Percentiles rank a stretch among this genome's conserved stretches.
Conservation (phyloP, 1,140 invertebrate species). For the Drosophila equinoxialis region DNA sequence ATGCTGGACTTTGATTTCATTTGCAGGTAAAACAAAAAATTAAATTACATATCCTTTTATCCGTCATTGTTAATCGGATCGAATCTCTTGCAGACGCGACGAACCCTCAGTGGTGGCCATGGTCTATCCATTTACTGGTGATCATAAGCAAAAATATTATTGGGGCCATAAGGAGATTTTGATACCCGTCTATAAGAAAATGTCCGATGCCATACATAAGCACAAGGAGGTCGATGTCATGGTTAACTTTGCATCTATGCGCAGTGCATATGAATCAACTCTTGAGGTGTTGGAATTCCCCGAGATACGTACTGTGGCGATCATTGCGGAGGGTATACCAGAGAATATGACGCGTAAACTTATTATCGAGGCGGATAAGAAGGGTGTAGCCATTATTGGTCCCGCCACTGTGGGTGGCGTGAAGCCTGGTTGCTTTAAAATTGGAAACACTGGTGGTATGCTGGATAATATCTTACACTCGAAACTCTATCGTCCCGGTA, state of each 20-base stretch:
- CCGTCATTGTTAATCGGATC: conserved; percentile 85
- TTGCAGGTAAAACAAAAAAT: conserved; percentile 86
- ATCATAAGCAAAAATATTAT: conserved; percentile 99
- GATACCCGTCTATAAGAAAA: conserved; percentile 97
- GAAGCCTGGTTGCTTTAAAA: conserved; percentile 99
- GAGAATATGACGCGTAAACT: conserved; percentile 99
- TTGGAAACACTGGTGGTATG: conserved; percentile 99
- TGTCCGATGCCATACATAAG: conserved; percentile 97
- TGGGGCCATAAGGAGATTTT: conserved; percentile 99
- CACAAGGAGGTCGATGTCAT: conserved; percentile 97
- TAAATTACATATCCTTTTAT: background rate
- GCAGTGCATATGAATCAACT: conserved; percentile 99
- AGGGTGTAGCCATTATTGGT: conserved; percentile 93
- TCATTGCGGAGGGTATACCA: conserved; percentile 99
- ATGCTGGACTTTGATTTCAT: conserved; percentile 99
- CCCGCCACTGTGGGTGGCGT: conserved; percentile 99
- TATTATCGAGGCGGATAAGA: conserved; percentile 92
- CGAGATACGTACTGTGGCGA: conserved; percentile 98
- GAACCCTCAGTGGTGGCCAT: conserved; percentile 96
- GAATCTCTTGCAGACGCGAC: conserved; percentile 91
- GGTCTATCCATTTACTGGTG: conserved; percentile 99
- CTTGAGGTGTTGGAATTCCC: conserved; percentile 94
- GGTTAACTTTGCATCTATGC: conserved; percentile 99
- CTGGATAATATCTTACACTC: conserved; percentile 99
- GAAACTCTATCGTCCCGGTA: conserved; percentile 97